These are phyloP conservation scores for Corbicula japonica DNA, from an alignment of 2,888 invertebrate species.

Conservation along the genomic window DNA sequence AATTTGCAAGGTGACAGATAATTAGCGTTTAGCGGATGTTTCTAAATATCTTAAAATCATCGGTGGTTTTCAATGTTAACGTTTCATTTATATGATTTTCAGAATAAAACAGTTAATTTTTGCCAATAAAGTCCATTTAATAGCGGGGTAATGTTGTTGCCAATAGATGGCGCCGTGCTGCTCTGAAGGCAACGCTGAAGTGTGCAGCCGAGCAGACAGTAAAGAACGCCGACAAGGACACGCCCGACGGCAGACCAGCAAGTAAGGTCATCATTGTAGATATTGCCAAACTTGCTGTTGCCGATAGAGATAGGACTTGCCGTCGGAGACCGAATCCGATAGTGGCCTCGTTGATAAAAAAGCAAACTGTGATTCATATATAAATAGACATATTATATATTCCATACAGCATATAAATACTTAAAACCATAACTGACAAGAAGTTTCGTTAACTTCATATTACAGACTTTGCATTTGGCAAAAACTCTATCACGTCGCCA, in stretches of 20 bases:
- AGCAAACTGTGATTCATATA: slow-evolving; percentile 21
- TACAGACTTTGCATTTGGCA: too few relatives aligned
- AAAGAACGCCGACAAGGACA: neutral
- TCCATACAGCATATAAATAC: too few relatives aligned
- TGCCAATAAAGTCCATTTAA: too few relatives aligned
- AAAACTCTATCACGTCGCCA: too few relatives aligned
- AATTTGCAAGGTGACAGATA: neutral
- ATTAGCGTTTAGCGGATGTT: neutral
- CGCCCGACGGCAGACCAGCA: slow-evolving; percentile 8
- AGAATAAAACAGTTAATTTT: slow-evolving; percentile 60
- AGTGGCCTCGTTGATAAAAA: slow-evolving; percentile 18
- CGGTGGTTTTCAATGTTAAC: neutral
- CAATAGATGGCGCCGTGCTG: slow-evolving; percentile 46
- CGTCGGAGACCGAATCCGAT: slow-evolving; percentile 41
- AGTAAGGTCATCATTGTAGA: slow-evolving; percentile 50
- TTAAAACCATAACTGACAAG: too few relatives aligned
- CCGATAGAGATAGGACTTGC: slow-evolving; percentile 51
- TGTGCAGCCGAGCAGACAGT: slow-evolving; percentile 8
- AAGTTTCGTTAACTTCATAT: too few relatives aligned
- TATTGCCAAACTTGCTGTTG: slow-evolving; percentile 47
- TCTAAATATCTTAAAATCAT: neutral
- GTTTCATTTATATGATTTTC: neutral
- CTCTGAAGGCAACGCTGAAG: slow-evolving; percentile 39
- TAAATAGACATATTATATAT: too few relatives aligned
- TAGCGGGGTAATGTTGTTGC: slow-evolving; percentile 54